phyloP scores from a whole-genome alignment of 2,888 invertebrate species.

The Branchipolynoe longqiensis region DNA sequence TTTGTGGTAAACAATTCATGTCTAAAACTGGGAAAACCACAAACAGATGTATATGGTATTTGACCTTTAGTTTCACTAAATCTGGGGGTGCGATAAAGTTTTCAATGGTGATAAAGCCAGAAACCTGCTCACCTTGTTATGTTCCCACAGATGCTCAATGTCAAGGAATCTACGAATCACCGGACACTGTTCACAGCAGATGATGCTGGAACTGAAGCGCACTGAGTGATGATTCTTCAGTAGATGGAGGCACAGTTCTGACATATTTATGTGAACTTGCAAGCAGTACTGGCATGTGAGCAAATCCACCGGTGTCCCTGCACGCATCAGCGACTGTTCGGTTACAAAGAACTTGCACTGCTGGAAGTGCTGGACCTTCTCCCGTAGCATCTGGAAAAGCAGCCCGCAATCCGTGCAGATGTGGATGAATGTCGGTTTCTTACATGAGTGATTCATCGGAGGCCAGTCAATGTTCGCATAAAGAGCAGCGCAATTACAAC shows the following conservation, averaged over 20 bases:
- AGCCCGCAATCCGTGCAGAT: slow-evolving; percentile 36
- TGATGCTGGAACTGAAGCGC: neutral
- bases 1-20: no score
- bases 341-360: neutral
- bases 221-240: neutral
- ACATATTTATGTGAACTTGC: neutral
- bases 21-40: no score
- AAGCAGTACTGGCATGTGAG: slow-evolving; percentile 29
- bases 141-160: slow-evolving; percentile 31
- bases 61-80: no score
- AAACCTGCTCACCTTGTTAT: slow-evolving; percentile 27
- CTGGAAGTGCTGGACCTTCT: slow-evolving; percentile 38
- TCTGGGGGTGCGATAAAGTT: no score
- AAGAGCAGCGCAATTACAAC: neutral
- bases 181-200: slow-evolving; percentile 19
- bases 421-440: slow-evolving; percentile 1
- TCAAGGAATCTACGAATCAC: slow-evolving; percentile 14
- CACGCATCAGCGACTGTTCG: neutral
- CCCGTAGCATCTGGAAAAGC: neutral
- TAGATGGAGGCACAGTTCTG: slow-evolving; percentile 17
- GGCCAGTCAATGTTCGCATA: slow-evolving; percentile 34
- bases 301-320: slow-evolving; percentile 15
- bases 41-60: no score
- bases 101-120: no score
- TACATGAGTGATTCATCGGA: slow-evolving; percentile 22